Evolutionary conservation across 1,140 invertebrate genomes (phyloP).

Genomic region (Drosophila baimaii): DNA sequence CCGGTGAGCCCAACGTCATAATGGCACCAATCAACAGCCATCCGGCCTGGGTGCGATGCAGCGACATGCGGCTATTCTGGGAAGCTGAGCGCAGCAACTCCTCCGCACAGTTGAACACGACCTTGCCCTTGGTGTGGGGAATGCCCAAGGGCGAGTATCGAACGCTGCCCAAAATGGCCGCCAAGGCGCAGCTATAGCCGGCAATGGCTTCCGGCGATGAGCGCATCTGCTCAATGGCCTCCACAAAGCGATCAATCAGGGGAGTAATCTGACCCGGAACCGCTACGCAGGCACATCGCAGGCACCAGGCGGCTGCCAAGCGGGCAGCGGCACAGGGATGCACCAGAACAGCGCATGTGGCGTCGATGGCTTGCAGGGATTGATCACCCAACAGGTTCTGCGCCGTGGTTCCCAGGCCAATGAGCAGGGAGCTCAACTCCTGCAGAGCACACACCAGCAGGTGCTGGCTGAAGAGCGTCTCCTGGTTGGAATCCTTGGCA

Average conservation of each 20-base stretch:
- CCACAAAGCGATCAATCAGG: constrained; percentile 94
- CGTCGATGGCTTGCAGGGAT: constrained; percentile 89
- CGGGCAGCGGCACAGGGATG: constrained; percentile 97
- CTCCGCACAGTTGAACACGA: constrained; percentile 98
- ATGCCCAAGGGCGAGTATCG: constrained; percentile 96
- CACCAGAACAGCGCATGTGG: constrained; percentile 88
- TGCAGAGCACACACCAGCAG: constrained; percentile 96
- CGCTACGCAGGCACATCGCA: constrained; percentile 95
- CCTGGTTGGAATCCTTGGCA: constrained; percentile 94
- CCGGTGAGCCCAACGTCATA: constrained; percentile 97
- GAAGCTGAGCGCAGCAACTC: constrained; percentile 98
- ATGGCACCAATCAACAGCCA: constrained; percentile 98
- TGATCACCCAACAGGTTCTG: constrained; percentile 94
- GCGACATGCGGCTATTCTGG: constrained; percentile 97
- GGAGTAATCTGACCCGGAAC: constrained; percentile 97
- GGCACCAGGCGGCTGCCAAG: constrained; percentile 96
- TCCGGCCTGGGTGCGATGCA: constrained; percentile 97
- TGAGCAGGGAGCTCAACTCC: constrained; percentile 93
- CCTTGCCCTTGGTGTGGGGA: constrained; percentile 97
- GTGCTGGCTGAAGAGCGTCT: constrained; percentile 97
- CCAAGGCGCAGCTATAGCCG: constrained; percentile 96
- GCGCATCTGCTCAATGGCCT: constrained; percentile 94
- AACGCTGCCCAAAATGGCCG: constrained; percentile 96
- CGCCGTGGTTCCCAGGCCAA: constrained; percentile 96
- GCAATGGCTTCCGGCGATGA: constrained; percentile 96